Evolutionary conservation across 2,888 invertebrate species (phyloP).

Genomic region (Macrophya alboannulata): DNA sequence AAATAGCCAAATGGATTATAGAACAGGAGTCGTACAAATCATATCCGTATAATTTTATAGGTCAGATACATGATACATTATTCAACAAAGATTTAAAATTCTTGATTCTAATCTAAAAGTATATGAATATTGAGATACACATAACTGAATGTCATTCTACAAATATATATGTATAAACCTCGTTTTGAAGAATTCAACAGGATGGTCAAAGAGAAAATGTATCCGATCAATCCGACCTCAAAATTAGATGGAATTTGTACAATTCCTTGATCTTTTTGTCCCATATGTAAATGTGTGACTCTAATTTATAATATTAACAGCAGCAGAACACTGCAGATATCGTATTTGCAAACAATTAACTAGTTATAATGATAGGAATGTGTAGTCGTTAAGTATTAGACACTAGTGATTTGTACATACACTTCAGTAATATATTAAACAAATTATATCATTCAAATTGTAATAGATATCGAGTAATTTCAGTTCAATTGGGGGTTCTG

Average conservation of each 20-base stretch:
- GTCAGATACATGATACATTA: neutral
- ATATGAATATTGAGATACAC: neutral
- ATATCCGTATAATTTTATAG: neutral
- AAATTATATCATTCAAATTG: conserved; percentile 49
- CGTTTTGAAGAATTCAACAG: neutral
- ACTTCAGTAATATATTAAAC: conserved; percentile 57
- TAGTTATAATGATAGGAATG: conserved; percentile 53
- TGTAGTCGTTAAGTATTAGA: conserved; percentile 53
- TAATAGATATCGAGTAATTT: conserved; percentile 50
- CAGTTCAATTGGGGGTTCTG: conserved; percentile 46
- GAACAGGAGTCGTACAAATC: conserved; percentile 5
- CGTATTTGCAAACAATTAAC: conserved; percentile 52
- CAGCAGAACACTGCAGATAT: conserved; percentile 41
- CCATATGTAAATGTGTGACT: conserved; percentile 42
- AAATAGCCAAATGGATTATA: neutral
- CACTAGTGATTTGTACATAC: conserved; percentile 58
- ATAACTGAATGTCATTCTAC: neutral
- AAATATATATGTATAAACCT: neutral
- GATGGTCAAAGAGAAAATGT: neutral
- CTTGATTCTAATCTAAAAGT: neutral
- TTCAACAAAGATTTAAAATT: neutral
- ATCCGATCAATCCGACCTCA: neutral
- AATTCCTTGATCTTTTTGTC: conserved; percentile 15
- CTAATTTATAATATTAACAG: conserved; percentile 47
- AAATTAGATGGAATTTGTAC: conserved; percentile 30